Base-by-base conservation (phyloP, 2,888 invertebrate species). In the Clusia tigrina region DNA sequence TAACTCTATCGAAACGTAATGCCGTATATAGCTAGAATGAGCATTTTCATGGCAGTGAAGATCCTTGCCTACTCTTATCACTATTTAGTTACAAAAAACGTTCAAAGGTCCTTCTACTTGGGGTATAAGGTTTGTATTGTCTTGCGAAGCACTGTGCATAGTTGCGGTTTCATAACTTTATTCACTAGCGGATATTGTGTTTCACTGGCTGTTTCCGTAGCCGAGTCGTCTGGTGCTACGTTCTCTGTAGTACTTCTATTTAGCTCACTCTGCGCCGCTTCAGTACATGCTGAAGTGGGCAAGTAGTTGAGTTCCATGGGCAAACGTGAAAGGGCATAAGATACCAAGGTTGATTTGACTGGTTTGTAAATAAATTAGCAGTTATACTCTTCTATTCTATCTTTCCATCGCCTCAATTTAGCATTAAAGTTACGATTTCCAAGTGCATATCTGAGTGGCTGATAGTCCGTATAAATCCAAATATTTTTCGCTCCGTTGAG, bases 371-470 rank as follows among this genome's bases (percentile, higher is more conserved):
- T 42, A 12, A 67, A 42, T 42, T 65, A 56, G 22, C 55, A 53
- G 10, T 58, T 62, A 10, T 64, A 64, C 42, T 64, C 63, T 26
- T 66, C 62, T 0, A 66, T 52, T 10, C 58, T 17, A 2, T 60
- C 54, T 48, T 60, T 62, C 62, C 63, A 65, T 48, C 63, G 17
- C 60, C 59, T 65, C 20, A 63, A 20, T 23, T 63, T 63, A 5
- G 18, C 48, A 15, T 48, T 48, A 20, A 9, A 15, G 22, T 48
- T 37, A 38, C 24, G 22, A 24, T 42, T 38, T 2, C 46, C 22
- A 3, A 56, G 23, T 6, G 56, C 38, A 24, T 46, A 56, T 5
- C 15, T 56, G 20, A 65, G n/a, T 2, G 61, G 63, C 18, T 67
- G 58, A 48, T 67, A 63, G 46, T 64, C 60, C 2, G 67, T 67